Evolutionary conservation across 2,888 invertebrate genomes (phyloP), one percentile per base, ranked within the genome.

Genomic region (Troides oblongomaculatus): DNA sequence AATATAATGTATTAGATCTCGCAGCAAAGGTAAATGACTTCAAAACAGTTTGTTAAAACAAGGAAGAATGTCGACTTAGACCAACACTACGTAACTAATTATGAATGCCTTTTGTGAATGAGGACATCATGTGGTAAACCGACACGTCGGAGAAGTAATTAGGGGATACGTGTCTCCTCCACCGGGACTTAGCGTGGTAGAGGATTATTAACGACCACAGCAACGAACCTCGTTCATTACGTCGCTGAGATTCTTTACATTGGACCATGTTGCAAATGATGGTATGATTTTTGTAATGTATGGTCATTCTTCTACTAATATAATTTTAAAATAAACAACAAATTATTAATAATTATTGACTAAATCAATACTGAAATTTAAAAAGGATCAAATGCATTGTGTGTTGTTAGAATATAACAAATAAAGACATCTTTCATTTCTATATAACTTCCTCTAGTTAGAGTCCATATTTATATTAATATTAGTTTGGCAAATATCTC

Each of bases 111-210:
- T 12, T 66, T 66, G 60, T 68, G 63, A 59, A 58, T 68, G 36
- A 60, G 46, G 12, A 25, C 58, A 46, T 46, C 46, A 30, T 63
- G 68, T 14, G 59, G 63, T 8, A 21, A 36, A 59, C 63, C 61
- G 36, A 63, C 68, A 63, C 39, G 63, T 63, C 62, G 14, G 46
- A 68, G 68, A 63, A 63, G 68, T 68, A 68, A 68, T 68, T 68
- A 68, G 50, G 59, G 36, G 62, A 63, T 63, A 68, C 58, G 58
- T 68, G 59, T 68, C 68, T 57, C 43, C 46, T 46, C 46, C 46
- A 46, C 46, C 59, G 58, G 59, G 63, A 62, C 25, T 50, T 43
- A 63, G 63, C 21, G 58, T 18, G 0, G 46, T 68, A 10, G 46
- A 50, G 58, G 68, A 59, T 68, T 30, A 58, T 63, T 59, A 62